Percentiles rank a stretch among this genome's conserved stretches.
These are phyloP conservation scores for Galaxias olidus DNA, from an alignment of 2,797 vertebrate genomes.

Conservation along the genomic window DNA sequence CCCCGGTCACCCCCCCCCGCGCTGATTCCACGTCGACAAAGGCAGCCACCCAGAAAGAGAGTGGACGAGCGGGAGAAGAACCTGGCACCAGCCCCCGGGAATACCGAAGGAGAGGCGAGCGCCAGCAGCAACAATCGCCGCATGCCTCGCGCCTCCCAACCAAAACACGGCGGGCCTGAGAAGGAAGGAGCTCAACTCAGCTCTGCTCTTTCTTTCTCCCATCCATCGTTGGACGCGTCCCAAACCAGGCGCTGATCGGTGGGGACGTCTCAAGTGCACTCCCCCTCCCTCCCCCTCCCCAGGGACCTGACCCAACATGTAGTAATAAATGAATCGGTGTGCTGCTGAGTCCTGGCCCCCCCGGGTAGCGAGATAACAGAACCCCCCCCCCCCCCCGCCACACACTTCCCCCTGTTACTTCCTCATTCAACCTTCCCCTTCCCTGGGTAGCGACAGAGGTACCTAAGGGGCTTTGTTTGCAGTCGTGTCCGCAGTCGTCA, in stretches of 20 bases:
- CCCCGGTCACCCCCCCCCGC: constrained; percentile 33
- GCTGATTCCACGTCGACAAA: constrained; percentile 32
- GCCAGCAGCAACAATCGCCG: constrained; percentile 22
- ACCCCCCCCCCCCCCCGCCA: constrained; percentile 15
- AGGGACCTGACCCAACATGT: constrained; percentile 33
- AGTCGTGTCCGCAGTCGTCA: too few species aligned
- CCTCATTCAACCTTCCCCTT: constrained; percentile 29
- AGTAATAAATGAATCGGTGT: constrained; percentile 37
- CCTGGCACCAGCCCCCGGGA: constrained; percentile 11
- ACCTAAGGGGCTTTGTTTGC: too few species aligned
- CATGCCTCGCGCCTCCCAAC: neutral
- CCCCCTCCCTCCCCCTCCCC: constrained; percentile 23
- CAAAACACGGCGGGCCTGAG: constrained; percentile 14
- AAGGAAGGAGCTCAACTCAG: constrained; percentile 12
- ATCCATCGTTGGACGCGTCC: constrained; percentile 18
- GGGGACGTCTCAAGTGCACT: constrained; percentile 25
- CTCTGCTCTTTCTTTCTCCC: constrained; percentile 17
- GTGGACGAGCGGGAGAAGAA: constrained; percentile 22
- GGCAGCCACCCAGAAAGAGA: constrained; percentile 32
- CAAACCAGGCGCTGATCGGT: constrained; percentile 35
- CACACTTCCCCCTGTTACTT: constrained; percentile 15
- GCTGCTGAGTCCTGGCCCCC: constrained; percentile 13
- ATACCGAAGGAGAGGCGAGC: constrained; percentile 26
- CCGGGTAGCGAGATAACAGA: constrained; percentile 32
- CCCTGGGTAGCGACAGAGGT: too few species aligned